Evolutionary conservation across 92 coral and sea anemone species (phyloP), one percentile per base, ranked within the genome.

Genomic region (Siderastrea siderea): DNA sequence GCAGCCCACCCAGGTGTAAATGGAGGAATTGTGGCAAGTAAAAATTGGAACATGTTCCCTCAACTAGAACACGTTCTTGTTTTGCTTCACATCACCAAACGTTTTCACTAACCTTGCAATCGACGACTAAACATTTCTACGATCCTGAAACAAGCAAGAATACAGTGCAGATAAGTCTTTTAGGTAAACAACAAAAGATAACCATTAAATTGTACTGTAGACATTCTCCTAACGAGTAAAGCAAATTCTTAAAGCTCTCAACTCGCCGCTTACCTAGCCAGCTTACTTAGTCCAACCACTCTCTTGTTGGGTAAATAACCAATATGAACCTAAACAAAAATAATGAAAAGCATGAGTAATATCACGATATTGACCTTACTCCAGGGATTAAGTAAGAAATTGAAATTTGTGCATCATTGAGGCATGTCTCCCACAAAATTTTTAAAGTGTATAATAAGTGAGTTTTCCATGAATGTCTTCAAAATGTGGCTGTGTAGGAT

Each of bases 61-160:
- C 38, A 26, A 26, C 2, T 2, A 72, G 10, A 53, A 53, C 57
- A 53, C 57, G 10, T 5, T 53, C 10, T 5, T 5, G 10, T 53
- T 53, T 53, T 53, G 10, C 57, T 53, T 53, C 10, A 53, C 57
- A 7, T 55, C 12, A 55, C 9, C 2, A 7, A 11, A 26, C 13
- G 5, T 5, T 5, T 4, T 47, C 55, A 75, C 79, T 73, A 71
- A 97, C 99, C 99, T 95, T 97, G 99, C 44, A 97, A 85, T 71
- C 99, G 91, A 12, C 99, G 94, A 66, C 98, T 92, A 54, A 90
- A 97, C 98, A 97, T 97, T 89, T 97, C 99, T 53, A 97, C 99
- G 66, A 97, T 83, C 87, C 99, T 97, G 86, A 17, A 64, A 70
- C n/a, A 66, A 71, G 64, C 64, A 81, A 82, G 38, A 26, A 26